Conservation (phyloP, 2,797 vertebrate genomes). For the Zalophus californianus region DNA sequence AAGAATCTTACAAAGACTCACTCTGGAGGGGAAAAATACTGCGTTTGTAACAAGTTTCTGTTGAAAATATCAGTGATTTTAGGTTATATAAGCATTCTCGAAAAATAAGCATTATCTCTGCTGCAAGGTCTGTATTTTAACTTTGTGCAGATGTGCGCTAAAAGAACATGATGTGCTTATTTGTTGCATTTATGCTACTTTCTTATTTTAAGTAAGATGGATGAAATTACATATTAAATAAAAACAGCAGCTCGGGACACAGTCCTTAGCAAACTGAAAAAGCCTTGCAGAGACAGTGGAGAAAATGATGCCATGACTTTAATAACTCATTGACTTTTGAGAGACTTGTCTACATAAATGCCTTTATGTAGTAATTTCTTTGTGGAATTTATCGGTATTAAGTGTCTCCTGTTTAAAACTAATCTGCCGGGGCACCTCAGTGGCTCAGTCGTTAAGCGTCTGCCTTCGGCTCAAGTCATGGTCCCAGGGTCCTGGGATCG, state of each 20-base stretch:
- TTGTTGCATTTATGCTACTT: slow-evolving; percentile 88
- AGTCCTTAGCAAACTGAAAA: slow-evolving; percentile 74
- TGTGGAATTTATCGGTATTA: slow-evolving; percentile 53
- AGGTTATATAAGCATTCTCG: slow-evolving; percentile 67
- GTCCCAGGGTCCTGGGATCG: no score
- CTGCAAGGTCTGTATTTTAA: slow-evolving; percentile 81
- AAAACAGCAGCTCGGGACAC: slow-evolving; percentile 84
- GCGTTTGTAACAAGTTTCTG: slow-evolving; percentile 55
- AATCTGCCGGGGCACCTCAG: no score
- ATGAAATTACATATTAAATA: slow-evolving; percentile 89
- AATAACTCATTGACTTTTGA: slow-evolving; percentile 58
- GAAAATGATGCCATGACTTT: slow-evolving; percentile 67
- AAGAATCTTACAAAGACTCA: slow-evolving; percentile 74
- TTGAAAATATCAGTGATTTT: neutral
- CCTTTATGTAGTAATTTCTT: slow-evolving; percentile 10
- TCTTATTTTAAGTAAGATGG: slow-evolving; percentile 87
- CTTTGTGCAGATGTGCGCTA: slow-evolving; percentile 86
- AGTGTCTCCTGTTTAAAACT: slow-evolving; percentile 36
- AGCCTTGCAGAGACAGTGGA: slow-evolving; percentile 63
- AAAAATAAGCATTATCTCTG: slow-evolving; percentile 78
- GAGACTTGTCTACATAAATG: slow-evolving; percentile 55
- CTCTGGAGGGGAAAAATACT: neutral
- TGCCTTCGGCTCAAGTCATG: no score
- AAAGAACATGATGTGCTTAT: slow-evolving; percentile 88
- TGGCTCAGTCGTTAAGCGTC: no score